Percentiles rank a stretch among this genome's conserved stretches.
These are phyloP conservation scores for Leptura quadrifasciata DNA, from an alignment of 2,888 invertebrate species.

Conservation along the genomic window DNA sequence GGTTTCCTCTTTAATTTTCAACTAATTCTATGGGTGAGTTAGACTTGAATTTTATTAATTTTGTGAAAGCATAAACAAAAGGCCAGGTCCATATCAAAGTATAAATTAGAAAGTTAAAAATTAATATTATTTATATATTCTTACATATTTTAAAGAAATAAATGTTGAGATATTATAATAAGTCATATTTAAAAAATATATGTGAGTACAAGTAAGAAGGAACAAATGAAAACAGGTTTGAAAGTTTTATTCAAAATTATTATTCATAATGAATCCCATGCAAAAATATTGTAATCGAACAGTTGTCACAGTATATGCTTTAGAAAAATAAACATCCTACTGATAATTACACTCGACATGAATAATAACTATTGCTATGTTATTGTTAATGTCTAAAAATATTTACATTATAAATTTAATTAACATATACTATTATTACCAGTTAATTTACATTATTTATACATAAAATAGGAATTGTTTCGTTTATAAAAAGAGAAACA, in stretches of 20 bases:
- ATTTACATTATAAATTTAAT: not conserved
- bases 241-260: conserved; percentile 16
- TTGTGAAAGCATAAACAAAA: conserved; percentile 11
- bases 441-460: not conserved
- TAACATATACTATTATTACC: not conserved
- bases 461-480: not conserved
- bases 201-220: not conserved
- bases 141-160: conserved; percentile 6
- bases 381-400: not conserved
- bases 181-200: not conserved
- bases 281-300: not conserved
- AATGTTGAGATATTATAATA: conserved; percentile 13
- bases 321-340: not conserved
- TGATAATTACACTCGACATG: too few species aligned
- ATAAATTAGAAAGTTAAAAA: conserved; percentile 10
- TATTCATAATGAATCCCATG: not conserved
- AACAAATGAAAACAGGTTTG: not conserved
- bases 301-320: not conserved
- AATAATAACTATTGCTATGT: not conserved
- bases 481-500: too few species aligned
- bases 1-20: conserved; percentile 21
- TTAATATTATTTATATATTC: conserved; percentile 10
- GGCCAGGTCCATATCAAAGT: not conserved
- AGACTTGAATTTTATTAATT: conserved; percentile 9
- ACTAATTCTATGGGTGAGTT: not conserved